Percentiles rank a stretch among this genome's conserved stretches.
Conservation (phyloP, 2,888 invertebrate genomes). For the Caenorhabditis doughertyi region DNA sequence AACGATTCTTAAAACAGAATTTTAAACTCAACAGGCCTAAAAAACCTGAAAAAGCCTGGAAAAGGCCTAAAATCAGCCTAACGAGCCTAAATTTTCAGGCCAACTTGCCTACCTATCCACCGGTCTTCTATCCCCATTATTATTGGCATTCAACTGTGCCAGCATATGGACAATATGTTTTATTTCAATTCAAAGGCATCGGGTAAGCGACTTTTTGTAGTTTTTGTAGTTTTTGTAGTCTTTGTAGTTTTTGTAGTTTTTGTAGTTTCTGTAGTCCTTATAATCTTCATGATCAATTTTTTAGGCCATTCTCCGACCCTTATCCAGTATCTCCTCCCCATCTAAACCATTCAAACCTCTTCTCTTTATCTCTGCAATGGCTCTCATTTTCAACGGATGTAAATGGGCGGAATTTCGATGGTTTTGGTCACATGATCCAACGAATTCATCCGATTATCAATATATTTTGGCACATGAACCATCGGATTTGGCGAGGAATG, state of each 20-base stretch:
- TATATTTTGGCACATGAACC: slow-evolving; percentile 71
- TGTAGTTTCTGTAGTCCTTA: too few species aligned
- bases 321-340: slow-evolving; percentile 64
- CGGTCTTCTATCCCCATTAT: slow-evolving; percentile 76
- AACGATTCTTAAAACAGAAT: too few species aligned
- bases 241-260: too few species aligned
- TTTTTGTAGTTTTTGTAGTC: too few species aligned
- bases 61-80: too few species aligned
- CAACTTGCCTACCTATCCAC: slow-evolving; percentile 81
- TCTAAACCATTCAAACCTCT: slow-evolving; percentile 72
- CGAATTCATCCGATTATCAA: slow-evolving; percentile 51
- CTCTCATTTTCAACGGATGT: slow-evolving; percentile 79
- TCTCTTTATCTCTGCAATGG: slow-evolving; percentile 72
- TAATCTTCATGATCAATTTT: background rate
- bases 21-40: too few species aligned
- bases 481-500: slow-evolving; percentile 71
- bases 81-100: too few species aligned
- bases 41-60: background rate
- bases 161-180: slow-evolving; percentile 82
- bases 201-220: slow-evolving; percentile 52
- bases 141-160: slow-evolving; percentile 80
- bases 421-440: slow-evolving; percentile 61
- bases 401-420: slow-evolving; percentile 81
- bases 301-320: slow-evolving; percentile 70
- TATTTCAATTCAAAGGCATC: slow-evolving; percentile 80